Evolutionary conservation across 35 echinoderm and acorn worm species (phyloP).

Genomic region (Apostichopus japonicus): DNA sequence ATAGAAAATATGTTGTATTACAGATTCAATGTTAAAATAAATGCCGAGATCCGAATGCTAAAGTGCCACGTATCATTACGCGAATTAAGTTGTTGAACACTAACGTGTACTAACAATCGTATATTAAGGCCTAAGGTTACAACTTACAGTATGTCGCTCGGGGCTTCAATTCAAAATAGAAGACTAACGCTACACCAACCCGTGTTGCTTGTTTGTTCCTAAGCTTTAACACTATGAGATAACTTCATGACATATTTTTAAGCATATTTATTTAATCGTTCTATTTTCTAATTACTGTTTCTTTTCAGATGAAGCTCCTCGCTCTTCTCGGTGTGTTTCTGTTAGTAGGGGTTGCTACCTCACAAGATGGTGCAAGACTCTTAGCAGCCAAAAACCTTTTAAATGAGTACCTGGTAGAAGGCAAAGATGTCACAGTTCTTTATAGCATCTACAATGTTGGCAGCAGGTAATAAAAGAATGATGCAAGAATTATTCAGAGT

Average conservation of each 20-base stretch:
- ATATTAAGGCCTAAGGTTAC: background rate
- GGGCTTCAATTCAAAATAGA: too few species aligned
- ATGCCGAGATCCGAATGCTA: background rate
- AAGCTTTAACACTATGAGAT: background rate
- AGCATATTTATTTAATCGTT: background rate
- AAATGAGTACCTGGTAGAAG: conserved; percentile 95
- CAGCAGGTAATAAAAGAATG: conserved; percentile 68
- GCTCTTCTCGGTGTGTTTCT: conserved; percentile 59
- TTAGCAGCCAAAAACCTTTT: conserved; percentile 93
- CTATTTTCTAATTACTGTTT: background rate
- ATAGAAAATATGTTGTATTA: background rate
- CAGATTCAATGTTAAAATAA: background rate
- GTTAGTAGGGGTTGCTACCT: conserved; percentile 63
- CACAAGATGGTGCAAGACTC: conserved; percentile 91
- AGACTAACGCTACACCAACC: too few species aligned
- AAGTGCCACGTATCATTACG: background rate
- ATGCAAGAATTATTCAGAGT: too few species aligned
- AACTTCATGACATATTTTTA: background rate
- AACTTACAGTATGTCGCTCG: too few species aligned
- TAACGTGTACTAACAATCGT: background rate
- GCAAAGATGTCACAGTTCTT: conserved; percentile 89
- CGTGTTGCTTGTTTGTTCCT: too few species aligned
- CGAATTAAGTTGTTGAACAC: background rate
- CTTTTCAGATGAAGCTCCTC: conserved; percentile 81
- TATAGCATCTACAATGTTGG: conserved; percentile 99